These are phyloP conservation scores for Gasteruption jaculator DNA, from an alignment of 2,888 invertebrate species.

Conservation along the genomic window DNA sequence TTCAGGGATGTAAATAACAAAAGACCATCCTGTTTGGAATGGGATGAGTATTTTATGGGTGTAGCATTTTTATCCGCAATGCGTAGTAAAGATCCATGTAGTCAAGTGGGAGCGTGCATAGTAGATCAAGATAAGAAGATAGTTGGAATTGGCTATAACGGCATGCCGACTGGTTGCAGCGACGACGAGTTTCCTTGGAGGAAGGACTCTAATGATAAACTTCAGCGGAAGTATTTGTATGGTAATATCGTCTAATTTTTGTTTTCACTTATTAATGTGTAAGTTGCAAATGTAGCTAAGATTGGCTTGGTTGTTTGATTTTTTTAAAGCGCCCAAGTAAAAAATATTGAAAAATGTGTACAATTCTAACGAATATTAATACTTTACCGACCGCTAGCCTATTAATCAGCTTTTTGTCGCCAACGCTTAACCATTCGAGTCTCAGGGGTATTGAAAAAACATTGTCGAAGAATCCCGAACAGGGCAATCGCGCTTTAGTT, in stretches of 20 bases:
- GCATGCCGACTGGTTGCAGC: conserved; percentile 86
- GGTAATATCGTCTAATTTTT: conserved; percentile 55
- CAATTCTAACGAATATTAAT: no score
- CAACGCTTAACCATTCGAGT: no score
- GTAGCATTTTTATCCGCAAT: conserved; percentile 85
- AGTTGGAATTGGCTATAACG: conserved; percentile 94
- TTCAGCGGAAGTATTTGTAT: conserved; percentile 81
- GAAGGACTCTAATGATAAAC: conserved; percentile 58
- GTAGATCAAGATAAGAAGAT: conserved; percentile 83
- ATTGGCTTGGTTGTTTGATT: no score
- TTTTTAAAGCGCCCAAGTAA: no score
- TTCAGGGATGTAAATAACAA: conserved; percentile 51
- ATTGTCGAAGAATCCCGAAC: no score
- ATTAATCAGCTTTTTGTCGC: no score
- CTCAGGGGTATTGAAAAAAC: no score
- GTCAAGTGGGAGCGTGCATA: conserved; percentile 94
- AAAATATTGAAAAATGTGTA: no score
- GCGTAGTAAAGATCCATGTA: conserved; percentile 90
- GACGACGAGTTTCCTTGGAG: conserved; percentile 91
- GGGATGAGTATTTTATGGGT: conserved; percentile 97
- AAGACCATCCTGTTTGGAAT: conserved; percentile 67
- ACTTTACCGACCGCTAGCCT: no score
- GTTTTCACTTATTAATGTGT: conserved; percentile 3
- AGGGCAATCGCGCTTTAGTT: no score
- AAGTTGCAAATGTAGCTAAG: conserved; percentile 1